A percentile compares a stretch with the other conserved stretches of the same genome.
These are phyloP conservation scores for Tetranychus truncatus DNA, from an alignment of 2,888 invertebrate genomes.

Conservation along the genomic window DNA sequence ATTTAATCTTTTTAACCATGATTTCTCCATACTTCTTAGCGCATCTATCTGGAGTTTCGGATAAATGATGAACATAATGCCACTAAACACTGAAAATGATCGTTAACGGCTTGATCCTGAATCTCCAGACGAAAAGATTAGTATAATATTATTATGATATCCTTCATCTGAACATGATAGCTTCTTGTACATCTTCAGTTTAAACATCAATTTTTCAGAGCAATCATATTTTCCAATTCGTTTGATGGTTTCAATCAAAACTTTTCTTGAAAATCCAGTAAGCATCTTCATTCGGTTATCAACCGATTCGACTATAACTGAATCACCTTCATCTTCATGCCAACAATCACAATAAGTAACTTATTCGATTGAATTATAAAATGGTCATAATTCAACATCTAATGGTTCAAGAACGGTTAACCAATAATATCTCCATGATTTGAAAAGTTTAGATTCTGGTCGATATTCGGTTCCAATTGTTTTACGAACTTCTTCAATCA, in stretches of 20 bases:
- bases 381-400: constrained; percentile 71
- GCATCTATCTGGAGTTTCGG: too few relatives aligned
- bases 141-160: too few relatives aligned
- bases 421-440: constrained; percentile 64
- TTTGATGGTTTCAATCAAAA: constrained; percentile 51
- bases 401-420: constrained; percentile 72
- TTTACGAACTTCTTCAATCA: constrained; percentile 47
- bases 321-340: constrained; percentile 45
- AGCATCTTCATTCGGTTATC: too few relatives aligned
- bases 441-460: constrained; percentile 73
- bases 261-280: too few relatives aligned
- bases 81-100: too few relatives aligned
- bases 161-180: background rate
- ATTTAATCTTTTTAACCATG: too few relatives aligned
- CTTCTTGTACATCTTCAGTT: background rate
- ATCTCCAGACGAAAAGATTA: too few relatives aligned
- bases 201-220: constrained; percentile 30
- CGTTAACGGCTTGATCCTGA: too few relatives aligned
- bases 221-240: constrained; percentile 53
- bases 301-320: constrained; percentile 56
- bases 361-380: constrained; percentile 75
- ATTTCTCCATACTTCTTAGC: too few relatives aligned
- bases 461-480: constrained; percentile 42
- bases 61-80: too few relatives aligned
- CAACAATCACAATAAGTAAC: constrained; percentile 99